These are phyloP conservation scores for silkworm (Bombyx mori) DNA, from an alignment of 1,140 invertebrate genomes.

Conservation along the genomic window DNA sequence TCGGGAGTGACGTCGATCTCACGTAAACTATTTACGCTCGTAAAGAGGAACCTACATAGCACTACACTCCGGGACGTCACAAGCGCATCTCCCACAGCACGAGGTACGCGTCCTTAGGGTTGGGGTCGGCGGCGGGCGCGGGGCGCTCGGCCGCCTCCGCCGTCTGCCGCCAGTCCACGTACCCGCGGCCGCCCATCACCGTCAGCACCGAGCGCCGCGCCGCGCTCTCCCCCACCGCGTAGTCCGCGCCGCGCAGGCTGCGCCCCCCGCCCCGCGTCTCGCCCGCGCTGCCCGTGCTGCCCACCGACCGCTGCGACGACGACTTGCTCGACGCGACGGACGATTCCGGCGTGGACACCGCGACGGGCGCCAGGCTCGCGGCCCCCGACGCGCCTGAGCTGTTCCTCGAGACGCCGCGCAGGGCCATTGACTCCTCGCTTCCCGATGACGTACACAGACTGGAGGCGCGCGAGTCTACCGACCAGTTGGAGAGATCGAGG, in stretches of 20 bases:
- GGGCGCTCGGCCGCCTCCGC: constrained; percentile 72
- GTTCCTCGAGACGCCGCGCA: constrained; percentile 78
- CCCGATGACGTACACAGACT: constrained; percentile 85
- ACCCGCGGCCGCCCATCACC: constrained; percentile 89
- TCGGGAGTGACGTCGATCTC: neutral
- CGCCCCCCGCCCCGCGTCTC: constrained; percentile 31
- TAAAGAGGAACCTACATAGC: neutral
- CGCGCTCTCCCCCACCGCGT: constrained; percentile 63
- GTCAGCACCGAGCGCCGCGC: constrained; percentile 85
- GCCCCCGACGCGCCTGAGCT: constrained; percentile 80
- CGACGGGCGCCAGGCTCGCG: constrained; percentile 41
- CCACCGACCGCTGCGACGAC: constrained; percentile 52
- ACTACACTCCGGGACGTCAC: constrained; percentile 54
- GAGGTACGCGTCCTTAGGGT: constrained; percentile 82
- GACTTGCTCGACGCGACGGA: constrained; percentile 35
- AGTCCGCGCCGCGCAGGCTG: constrained; percentile 54
- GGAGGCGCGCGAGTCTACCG: constrained; percentile 87
- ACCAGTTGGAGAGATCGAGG: constrained; percentile 89
- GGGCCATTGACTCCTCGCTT: constrained; percentile 84
- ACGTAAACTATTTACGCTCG: neutral
- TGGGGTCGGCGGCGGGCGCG: constrained; percentile 54
- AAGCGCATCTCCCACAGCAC: constrained; percentile 93
- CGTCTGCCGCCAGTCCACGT: constrained; percentile 83
- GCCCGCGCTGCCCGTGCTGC: constrained; percentile 42
- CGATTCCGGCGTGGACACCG: constrained; percentile 50